phyloP scores from a whole-genome alignment of 37 sponge, comb jelly and placozoan species.

The Oopsacas minuta region DNA sequence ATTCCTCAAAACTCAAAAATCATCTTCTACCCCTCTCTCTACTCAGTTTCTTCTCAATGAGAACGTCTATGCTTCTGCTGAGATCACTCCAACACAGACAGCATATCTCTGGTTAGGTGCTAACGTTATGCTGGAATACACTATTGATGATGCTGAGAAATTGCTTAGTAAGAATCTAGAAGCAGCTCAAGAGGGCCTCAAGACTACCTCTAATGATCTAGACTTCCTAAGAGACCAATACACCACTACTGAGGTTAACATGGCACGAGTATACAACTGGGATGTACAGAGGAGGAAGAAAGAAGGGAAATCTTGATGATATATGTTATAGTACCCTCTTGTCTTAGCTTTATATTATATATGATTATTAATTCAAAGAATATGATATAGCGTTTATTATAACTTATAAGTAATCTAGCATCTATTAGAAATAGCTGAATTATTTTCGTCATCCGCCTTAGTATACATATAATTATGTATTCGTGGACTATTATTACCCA shows the following conservation, averaged over 20 bases:
- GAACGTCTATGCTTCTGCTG: constrained; percentile 62
- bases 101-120: constrained; percentile 90
- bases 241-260: constrained; percentile 88
- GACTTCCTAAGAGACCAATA: constrained; percentile 66
- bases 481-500: too few relatives aligned
- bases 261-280: constrained; percentile 97
- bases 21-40: constrained; percentile 23
- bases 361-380: too few relatives aligned
- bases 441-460: too few relatives aligned
- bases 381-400: too few relatives aligned
- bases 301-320: constrained; percentile 11
- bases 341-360: too few relatives aligned
- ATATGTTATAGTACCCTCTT: too few relatives aligned
- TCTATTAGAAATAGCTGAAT: too few relatives aligned
- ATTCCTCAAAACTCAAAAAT: constrained; percentile 37
- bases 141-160: constrained; percentile 58
- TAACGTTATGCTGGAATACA: constrained; percentile 92
- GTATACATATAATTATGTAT: too few relatives aligned
- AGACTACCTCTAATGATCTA: constrained; percentile 50
- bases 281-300: constrained; percentile 68
- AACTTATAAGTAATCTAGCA: too few relatives aligned
- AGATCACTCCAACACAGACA: constrained; percentile 57
- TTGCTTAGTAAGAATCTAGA: constrained; percentile 59
- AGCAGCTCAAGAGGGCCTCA: constrained; percentile 40
- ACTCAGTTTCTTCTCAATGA: constrained; percentile 66